A percentile compares a stretch with the other conserved stretches of the same genome.
Evolutionary conservation across 2,797 vertebrate species (phyloP).

Genomic region (Smutsia temminckii): DNA sequence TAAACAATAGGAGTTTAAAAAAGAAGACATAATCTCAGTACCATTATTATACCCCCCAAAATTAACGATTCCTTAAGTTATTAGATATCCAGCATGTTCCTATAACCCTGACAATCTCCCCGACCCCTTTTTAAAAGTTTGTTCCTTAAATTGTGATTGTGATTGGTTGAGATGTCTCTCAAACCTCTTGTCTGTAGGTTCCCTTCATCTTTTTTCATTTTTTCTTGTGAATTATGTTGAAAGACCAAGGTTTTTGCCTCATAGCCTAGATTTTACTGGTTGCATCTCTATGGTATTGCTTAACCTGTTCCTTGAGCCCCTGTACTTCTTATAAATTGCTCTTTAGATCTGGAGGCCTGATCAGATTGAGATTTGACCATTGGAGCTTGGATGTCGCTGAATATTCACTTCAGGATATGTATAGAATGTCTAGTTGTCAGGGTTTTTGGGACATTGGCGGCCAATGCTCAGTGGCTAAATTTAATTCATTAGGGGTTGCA

Average conservation of each 20-base stretch:
- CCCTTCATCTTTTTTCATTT: background rate
- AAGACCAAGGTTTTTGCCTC: background rate
- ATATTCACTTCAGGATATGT: background rate
- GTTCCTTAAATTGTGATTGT: background rate
- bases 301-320: background rate
- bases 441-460: fast-evolving
- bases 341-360: background rate
- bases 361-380: background rate
- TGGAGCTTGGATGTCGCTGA: background rate
- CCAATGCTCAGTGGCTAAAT: fast-evolving
- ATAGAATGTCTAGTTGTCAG: background rate
- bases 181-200: background rate
- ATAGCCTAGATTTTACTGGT: background rate
- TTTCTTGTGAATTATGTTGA: background rate
- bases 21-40: background rate
- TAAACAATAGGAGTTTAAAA: background rate
- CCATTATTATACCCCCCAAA: background rate
- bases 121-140: background rate
- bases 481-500: background rate
- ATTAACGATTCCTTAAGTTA: background rate
- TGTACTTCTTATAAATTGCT: background rate
- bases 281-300: background rate
- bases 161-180: background rate
- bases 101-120: background rate
- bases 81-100: background rate